A percentile compares a stretch with the other conserved stretches of the same genome.
Conservation (phyloP, 2,113 vertebrate species). For the Apistogramma diplotaenia region DNA sequence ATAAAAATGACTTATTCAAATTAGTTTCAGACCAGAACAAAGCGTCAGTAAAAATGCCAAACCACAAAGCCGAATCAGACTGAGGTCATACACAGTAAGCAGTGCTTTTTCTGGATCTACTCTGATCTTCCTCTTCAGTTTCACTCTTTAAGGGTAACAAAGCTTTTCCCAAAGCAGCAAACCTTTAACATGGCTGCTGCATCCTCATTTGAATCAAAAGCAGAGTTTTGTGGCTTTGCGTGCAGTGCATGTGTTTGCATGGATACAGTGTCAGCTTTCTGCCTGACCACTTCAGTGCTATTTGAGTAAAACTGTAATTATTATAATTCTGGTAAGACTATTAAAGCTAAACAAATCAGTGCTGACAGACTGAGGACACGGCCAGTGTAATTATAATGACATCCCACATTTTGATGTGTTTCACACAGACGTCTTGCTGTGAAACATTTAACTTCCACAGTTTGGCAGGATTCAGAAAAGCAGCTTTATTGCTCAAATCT, state of each 20-base stretch:
- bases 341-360: background rate
- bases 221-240: background rate
- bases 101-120: background rate
- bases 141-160: background rate
- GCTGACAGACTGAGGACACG: too few relatives aligned
- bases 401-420: too few relatives aligned
- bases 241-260: background rate
- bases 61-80: background rate
- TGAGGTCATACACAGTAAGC: fast-evolving
- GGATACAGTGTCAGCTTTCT: background rate
- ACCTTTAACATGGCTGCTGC: background rate
- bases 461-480: too few relatives aligned
- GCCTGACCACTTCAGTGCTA: background rate
- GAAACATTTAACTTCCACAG: too few relatives aligned
- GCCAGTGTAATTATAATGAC: too few relatives aligned
- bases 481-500: too few relatives aligned
- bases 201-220: background rate
- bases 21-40: background rate
- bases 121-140: background rate
- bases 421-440: too few relatives aligned
- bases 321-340: background rate
- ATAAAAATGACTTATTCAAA: background rate
- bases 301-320: background rate
- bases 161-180: background rate
- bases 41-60: background rate